A percentile compares a stretch with the other conserved stretches of the same genome.
phyloP scores from a whole-genome alignment of 2,113 vertebrate species.

The Pterocles orientalis region DNA sequence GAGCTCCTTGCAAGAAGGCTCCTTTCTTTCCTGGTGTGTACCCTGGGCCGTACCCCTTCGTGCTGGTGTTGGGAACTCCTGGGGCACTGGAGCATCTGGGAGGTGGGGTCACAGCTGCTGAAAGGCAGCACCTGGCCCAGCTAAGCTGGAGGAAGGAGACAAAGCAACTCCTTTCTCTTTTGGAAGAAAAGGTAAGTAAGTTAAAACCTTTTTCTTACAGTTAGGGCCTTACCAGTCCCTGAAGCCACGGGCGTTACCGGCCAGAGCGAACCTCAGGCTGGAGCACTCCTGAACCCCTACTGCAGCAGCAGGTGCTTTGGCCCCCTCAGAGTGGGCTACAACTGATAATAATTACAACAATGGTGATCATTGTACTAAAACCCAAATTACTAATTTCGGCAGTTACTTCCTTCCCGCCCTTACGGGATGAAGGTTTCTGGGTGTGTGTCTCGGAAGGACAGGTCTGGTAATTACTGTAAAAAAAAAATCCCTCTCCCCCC shows the following conservation, averaged over 20 bases:
- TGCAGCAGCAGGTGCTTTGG: background rate
- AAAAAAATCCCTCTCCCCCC: background rate
- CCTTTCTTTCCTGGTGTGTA: background rate
- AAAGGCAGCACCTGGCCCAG: background rate
- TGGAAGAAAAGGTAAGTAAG: background rate
- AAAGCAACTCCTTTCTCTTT: background rate
- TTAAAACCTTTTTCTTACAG: accelerated
- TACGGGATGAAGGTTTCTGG: background rate
- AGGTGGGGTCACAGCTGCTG: background rate
- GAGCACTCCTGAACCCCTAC: background rate
- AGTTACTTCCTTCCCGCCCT: background rate
- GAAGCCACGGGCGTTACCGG: background rate
- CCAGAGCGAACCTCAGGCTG: background rate
- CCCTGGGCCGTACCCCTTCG: accelerated
- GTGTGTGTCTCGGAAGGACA: background rate
- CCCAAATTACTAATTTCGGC: background rate
- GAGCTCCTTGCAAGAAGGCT: background rate
- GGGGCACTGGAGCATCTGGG: too few species aligned
- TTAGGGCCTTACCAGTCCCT: accelerated
- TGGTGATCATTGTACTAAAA: background rate
- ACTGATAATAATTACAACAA: background rate
- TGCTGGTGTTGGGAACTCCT: too few species aligned
- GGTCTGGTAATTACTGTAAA: background rate
- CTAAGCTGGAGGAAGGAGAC: background rate
- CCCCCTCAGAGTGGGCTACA: background rate